A percentile compares a stretch with the other conserved stretches of the same genome.
phyloP scores from a whole-genome alignment of 2,113 vertebrate genomes.

The Oncorhynchus tshawytscha region DNA sequence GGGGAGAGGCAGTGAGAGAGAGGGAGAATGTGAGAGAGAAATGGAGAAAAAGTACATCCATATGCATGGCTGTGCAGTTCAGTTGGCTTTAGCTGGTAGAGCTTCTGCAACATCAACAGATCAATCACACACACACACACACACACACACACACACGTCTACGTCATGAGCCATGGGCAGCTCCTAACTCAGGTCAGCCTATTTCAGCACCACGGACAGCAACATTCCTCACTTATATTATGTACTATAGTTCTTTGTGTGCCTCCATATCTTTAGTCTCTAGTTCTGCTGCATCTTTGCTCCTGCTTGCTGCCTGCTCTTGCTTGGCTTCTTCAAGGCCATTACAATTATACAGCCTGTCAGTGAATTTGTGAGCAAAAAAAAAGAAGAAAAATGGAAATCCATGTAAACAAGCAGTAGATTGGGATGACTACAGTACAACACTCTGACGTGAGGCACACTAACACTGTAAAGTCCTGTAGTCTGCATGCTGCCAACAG shows the following conservation, averaged over 20 bases:
- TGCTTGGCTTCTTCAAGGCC: not conserved
- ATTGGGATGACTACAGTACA: constrained; percentile 7
- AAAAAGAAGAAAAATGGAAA: not conserved
- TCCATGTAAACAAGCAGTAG: not conserved
- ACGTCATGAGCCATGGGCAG: not conserved
- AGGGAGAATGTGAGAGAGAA: too few relatives aligned
- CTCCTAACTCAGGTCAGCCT: not conserved
- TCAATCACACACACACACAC: constrained; percentile 3
- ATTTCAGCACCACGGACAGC: too few relatives aligned
- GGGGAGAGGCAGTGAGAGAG: too few relatives aligned
- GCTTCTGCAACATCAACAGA: not conserved
- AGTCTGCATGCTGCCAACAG: constrained; percentile 19
- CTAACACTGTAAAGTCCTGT: constrained; percentile 21
- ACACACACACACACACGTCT: not conserved
- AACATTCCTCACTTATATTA: too few relatives aligned
- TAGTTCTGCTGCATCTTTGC: too few relatives aligned
- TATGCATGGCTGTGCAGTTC: not conserved
- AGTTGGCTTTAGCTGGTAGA: not conserved
- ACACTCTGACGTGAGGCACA: constrained; percentile 17
- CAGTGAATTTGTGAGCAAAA: not conserved
- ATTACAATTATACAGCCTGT: not conserved
- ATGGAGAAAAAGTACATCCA: not conserved
- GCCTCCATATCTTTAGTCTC: too few relatives aligned
- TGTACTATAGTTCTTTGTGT: too few relatives aligned
- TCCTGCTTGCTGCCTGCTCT: not conserved